A percentile compares a stretch with the other conserved stretches of the same genome.
Evolutionary conservation across 2,888 invertebrate genomes (phyloP).

Genomic region (Macrophya annulata): DNA sequence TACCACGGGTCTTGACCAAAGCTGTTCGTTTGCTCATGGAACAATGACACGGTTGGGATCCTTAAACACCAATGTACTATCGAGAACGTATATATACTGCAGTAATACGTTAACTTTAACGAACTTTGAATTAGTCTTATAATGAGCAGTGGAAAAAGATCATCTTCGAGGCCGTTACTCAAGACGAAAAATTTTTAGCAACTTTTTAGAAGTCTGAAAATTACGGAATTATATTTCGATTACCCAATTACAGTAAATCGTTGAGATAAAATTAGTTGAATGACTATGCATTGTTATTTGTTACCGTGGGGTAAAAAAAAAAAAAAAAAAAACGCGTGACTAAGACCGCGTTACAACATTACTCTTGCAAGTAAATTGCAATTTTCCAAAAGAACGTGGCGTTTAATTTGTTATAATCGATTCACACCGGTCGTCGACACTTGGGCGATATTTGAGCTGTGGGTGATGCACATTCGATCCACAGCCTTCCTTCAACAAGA

Average conservation of each 20-base stretch:
- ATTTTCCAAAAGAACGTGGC: conserved; percentile 19
- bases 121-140: not conserved
- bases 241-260: not conserved
- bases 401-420: conserved; percentile 23
- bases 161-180: not conserved
- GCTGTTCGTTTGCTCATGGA: conserved; percentile 25
- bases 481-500: not conserved
- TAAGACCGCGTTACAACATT: conserved; percentile 23
- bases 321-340: conserved; percentile 30
- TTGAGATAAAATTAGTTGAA: not conserved
- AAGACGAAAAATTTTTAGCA: not conserved
- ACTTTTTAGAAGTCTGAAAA: not conserved
- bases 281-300: conserved; percentile 5
- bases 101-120: not conserved
- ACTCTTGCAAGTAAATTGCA: conserved; percentile 7
- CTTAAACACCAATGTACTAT: not conserved
- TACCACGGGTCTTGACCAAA: conserved; percentile 17
- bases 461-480: not conserved
- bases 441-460: conserved; percentile 5
- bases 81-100: too few relatives aligned
- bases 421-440: conserved; percentile 42
- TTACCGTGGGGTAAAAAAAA: too few relatives aligned
- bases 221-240: not conserved
- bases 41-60: conserved; percentile 27
- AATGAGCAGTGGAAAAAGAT: not conserved